These are phyloP conservation scores for Yponomeuta plumbellus DNA, from an alignment of 2,888 invertebrate species.

Conservation along the genomic window DNA sequence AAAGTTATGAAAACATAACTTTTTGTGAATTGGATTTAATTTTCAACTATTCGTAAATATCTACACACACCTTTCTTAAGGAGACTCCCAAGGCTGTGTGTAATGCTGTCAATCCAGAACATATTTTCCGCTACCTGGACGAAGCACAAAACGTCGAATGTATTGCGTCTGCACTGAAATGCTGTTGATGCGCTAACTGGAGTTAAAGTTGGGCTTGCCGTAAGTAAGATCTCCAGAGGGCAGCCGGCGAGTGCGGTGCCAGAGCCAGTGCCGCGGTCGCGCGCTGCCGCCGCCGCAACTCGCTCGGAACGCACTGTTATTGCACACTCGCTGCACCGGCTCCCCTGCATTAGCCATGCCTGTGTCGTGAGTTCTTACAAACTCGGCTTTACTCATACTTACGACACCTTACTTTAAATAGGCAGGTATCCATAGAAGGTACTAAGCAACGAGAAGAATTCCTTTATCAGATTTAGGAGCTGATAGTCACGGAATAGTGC, in stretches of 20 bases:
- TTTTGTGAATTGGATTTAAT: no score
- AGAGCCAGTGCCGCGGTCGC: slow-evolving; percentile 23
- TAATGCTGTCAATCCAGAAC: no score
- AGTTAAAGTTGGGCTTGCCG: no score
- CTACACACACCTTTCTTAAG: no score
- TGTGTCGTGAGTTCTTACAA: not conserved
- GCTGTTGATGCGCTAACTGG: no score
- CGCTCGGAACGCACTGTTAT: slow-evolving; percentile 14
- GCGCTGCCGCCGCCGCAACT: slow-evolving; percentile 1
- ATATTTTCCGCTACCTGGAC: no score
- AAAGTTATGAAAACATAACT: no score
- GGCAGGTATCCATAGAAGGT: not conserved
- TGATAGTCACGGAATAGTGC: slow-evolving; percentile 3
- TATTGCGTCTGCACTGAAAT: no score
- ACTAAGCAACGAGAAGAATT: not conserved
- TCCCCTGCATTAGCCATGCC: not conserved
- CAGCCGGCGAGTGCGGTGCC: not conserved
- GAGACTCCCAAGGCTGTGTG: no score
- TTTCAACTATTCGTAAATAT: no score
- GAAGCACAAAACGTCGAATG: no score
- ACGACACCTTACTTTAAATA: no score
- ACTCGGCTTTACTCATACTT: not conserved
- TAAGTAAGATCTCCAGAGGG: not conserved
- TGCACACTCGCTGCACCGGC: slow-evolving; percentile 5
- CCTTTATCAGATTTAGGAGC: not conserved